phyloP scores from a whole-genome alignment of 2,888 invertebrate genomes.

The Smittia aterrima region DNA sequence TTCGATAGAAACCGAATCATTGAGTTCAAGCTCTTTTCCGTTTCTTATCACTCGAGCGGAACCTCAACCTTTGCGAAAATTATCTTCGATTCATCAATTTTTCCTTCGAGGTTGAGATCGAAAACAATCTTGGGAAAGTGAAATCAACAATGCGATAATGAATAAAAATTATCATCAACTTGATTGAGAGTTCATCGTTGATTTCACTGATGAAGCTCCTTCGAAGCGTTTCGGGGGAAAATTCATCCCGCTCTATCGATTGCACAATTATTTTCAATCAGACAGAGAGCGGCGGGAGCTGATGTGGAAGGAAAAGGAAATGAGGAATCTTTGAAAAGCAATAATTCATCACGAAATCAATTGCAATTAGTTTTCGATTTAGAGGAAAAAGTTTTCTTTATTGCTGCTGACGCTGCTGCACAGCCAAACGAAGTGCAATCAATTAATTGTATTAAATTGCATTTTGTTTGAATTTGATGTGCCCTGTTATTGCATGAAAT shows the following conservation, averaged over 20 bases:
- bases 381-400: too few relatives aligned
- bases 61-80: too few relatives aligned
- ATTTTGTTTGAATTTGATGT: not conserved
- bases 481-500: constrained; percentile 13
- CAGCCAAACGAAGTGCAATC: not conserved
- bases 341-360: not conserved
- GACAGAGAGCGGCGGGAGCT: not conserved
- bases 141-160: constrained; percentile 17
- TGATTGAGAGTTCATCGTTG: not conserved
- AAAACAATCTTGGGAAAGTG: not conserved
- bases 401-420: not conserved
- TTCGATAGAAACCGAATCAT: too few relatives aligned
- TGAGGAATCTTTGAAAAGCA: not conserved
- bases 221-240: not conserved
- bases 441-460: constrained; percentile 4
- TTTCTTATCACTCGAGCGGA: too few relatives aligned
- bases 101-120: too few relatives aligned
- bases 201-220: not conserved
- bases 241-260: not conserved
- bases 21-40: too few relatives aligned
- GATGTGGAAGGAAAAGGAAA: not conserved
- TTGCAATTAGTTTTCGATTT: not conserved
- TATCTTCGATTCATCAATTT: too few relatives aligned
- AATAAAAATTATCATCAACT: constrained; percentile 15
- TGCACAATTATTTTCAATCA: not conserved